These are phyloP conservation scores for Falco columbarius DNA, from an alignment of 2,797 vertebrate species.

Conservation along the genomic window DNA sequence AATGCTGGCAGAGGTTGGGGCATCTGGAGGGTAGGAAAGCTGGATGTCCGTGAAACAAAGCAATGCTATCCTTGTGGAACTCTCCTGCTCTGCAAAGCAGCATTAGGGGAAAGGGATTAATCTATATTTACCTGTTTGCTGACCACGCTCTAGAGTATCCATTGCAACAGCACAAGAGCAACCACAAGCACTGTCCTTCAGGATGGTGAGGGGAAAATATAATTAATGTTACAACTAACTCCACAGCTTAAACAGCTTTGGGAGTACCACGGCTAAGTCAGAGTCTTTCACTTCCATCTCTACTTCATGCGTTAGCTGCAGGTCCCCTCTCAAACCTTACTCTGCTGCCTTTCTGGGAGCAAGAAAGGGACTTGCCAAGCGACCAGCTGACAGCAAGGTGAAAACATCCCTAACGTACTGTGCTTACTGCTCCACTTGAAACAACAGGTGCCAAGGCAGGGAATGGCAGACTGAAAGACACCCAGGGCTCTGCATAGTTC, in stretches of 20 bases:
- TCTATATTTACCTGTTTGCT: too few species aligned
- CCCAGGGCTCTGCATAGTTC: neutral
- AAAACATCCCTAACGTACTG: neutral
- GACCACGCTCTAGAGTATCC: neutral
- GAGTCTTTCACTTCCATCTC: neutral
- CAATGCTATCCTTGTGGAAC: neutral
- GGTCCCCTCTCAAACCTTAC: neutral
- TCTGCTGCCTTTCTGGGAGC: neutral
- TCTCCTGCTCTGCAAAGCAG: neutral
- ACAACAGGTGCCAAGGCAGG: accelerated
- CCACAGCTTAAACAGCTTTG: neutral
- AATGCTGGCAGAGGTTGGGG: neutral
- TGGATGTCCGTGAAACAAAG: neutral
- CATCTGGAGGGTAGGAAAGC: neutral
- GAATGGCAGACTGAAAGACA: neutral
- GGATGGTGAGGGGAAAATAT: neutral
- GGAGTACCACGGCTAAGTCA: neutral
- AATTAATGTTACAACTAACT: too few species aligned
- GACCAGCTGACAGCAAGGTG: neutral
- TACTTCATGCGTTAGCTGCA: neutral
- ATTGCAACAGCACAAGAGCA: neutral
- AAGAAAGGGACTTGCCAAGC: neutral
- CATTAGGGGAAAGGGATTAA: accelerated
- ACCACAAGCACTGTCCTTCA: neutral
- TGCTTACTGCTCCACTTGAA: accelerated